Evolutionary conservation across 2,888 invertebrate genomes (phyloP).

Genomic region (Blera fallax): DNA sequence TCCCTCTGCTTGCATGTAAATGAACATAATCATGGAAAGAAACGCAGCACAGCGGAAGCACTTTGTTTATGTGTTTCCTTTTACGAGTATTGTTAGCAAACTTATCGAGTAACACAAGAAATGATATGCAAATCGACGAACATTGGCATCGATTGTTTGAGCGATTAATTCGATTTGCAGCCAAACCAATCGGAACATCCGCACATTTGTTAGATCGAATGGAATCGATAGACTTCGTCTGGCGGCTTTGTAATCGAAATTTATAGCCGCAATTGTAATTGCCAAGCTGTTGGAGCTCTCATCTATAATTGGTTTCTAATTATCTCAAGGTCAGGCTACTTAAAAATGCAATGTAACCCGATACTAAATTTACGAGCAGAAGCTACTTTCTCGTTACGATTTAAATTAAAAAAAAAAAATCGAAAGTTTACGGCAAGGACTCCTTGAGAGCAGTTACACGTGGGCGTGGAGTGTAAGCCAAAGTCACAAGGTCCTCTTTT

Average conservation of each 20-base stretch:
- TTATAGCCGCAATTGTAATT: constrained; percentile 23
- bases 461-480: not conserved
- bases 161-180: constrained; percentile 52
- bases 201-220: constrained; percentile 45
- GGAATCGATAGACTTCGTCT: constrained; percentile 25
- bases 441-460: not conserved
- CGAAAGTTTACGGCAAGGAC: not conserved
- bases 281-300: constrained; percentile 26
- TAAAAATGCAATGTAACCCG: not conserved
- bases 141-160: constrained; percentile 19
- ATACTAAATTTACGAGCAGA: not conserved
- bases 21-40: constrained; percentile 33
- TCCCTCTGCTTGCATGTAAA: not conserved
- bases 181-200: constrained; percentile 41
- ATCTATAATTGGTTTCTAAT: constrained; percentile 50
- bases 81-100: not conserved
- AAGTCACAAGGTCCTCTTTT: not conserved
- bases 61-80: constrained; percentile 21
- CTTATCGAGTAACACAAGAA: not conserved
- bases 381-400: not conserved
- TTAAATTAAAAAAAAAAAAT: not conserved
- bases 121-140: not conserved
- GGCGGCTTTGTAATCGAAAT: not conserved
- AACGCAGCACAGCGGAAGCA: constrained; percentile 45
- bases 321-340: constrained; percentile 23